phyloP scores from a whole-genome alignment of 2,797 vertebrate genomes.

The Myiotriccus ornatus region DNA sequence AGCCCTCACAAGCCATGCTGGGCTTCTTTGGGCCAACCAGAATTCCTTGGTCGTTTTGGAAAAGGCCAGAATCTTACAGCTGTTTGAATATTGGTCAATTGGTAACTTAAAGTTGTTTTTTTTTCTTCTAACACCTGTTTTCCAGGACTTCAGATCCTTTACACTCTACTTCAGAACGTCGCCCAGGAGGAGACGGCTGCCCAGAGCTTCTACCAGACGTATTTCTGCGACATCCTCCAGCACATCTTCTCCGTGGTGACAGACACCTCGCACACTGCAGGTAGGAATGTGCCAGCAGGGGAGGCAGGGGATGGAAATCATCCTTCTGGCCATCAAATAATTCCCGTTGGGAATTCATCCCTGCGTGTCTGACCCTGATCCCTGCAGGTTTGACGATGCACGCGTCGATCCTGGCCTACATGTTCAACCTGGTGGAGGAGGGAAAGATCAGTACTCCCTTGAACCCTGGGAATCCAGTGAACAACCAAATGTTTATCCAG shows the following conservation, averaged over 20 bases:
- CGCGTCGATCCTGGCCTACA: constrained; percentile 96
- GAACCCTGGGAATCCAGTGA: constrained; percentile 89
- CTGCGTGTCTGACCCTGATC: neutral
- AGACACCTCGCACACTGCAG: constrained; percentile 97
- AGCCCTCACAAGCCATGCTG: accelerated
- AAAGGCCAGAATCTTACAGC: neutral
- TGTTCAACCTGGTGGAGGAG: constrained; percentile 99
- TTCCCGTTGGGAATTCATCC: neutral
- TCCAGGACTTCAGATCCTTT: constrained; percentile 93
- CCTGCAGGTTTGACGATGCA: constrained; percentile 94
- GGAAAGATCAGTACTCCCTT: constrained; percentile 91
- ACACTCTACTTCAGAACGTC: constrained; percentile 96
- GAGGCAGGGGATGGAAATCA: neutral
- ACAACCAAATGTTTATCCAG: constrained; percentile 97
- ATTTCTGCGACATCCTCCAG: constrained; percentile 97
- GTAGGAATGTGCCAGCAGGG: constrained; percentile 69
- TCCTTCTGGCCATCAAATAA: neutral
- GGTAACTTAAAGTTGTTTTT: neutral
- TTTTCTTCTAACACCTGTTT: neutral
- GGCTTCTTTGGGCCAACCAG: neutral
- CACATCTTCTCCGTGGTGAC: constrained; percentile 99
- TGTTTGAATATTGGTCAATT: neutral
- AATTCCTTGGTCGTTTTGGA: neutral
- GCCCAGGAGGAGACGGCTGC: constrained; percentile 96
- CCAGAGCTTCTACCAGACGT: constrained; percentile 98